Conservation (phyloP, 1,140 invertebrate genomes). For the Drepana arcuata region DNA sequence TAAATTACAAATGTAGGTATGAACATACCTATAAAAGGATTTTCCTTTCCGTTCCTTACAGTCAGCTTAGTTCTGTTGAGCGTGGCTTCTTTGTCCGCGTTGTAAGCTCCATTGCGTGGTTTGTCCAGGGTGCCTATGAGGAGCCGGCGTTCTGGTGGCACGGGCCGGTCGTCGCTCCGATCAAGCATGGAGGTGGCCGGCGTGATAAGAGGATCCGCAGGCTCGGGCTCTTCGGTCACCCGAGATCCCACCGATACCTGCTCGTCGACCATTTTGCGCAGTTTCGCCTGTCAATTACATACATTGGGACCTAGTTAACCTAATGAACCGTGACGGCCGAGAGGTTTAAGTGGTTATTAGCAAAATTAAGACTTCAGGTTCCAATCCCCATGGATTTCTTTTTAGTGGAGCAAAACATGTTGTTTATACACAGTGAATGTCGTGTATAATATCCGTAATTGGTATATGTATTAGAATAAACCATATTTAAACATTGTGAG, state of each 20-base stretch:
- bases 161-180: conserved; percentile 40
- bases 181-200: conserved; percentile 56
- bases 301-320: too few relatives aligned
- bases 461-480: too few relatives aligned
- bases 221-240: conserved; percentile 62
- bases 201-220: conserved; percentile 68
- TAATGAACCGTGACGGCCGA: too few relatives aligned
- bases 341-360: too few relatives aligned
- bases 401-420: too few relatives aligned
- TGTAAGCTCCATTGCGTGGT: conserved; percentile 47
- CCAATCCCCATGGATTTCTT: too few relatives aligned
- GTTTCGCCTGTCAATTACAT: conserved; percentile 71
- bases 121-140: conserved; percentile 63
- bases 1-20: too few relatives aligned
- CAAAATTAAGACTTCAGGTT: too few relatives aligned
- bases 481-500: too few relatives aligned
- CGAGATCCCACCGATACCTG: conserved; percentile 62
- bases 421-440: too few relatives aligned
- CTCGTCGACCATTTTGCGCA: conserved; percentile 71
- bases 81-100: conserved; percentile 51
- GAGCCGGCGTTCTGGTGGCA: conserved; percentile 52
- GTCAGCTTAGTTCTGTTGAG: conserved; percentile 55
- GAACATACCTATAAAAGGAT: conserved; percentile 59
- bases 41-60: conserved; percentile 62
- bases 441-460: too few relatives aligned